Evolutionary conservation across 2,113 vertebrate genomes (phyloP), one percentile per base, ranked within the genome.

Genomic region (Vulpes vulpes): DNA sequence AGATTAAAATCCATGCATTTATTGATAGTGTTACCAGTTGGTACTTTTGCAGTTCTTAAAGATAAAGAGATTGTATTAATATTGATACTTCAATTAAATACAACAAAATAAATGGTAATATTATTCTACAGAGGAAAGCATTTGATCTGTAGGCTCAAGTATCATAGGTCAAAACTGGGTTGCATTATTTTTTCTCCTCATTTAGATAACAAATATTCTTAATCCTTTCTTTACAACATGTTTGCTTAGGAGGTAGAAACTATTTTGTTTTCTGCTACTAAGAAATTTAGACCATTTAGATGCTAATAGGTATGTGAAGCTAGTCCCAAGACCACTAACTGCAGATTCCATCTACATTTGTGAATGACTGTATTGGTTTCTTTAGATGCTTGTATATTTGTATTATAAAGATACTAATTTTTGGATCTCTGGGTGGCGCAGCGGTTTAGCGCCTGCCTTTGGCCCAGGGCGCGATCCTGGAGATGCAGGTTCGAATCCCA

Each of bases 71-170:
- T 96, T 86, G 30, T 87, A 60, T 16, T 93, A 62, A 93, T 81
- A 91, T 35, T 38, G 8, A 91, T 43, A 27, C 10, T 83, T 97
- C 25, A 96, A 32, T 97, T 78, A 86, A 88, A 89, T 14, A 30
- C 38, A 95, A 59, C 15, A 60, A 86, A 79, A 38, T 93, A 53
- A 82, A 95, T 49, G 25, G 59, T 43, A 38, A 2, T 35, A 35
- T 35, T 83, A 74, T 89, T 94, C 30, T 93, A 27, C n/a, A 95
- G 20, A 62, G 80, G 25, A 90, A 97, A 91, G 22, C n/a, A 73
- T 98, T 97, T 97, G 60, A 95, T 67, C 62, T 60, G 25, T 69
- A 53, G 35, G 17, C n/a, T 94, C 62, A 94, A 89, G 96, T 97
- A 64, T 91, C 57, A 89, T 51, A 55, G 80, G 38, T 97, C 74